Base-by-base conservation (phyloP, 2,888 invertebrate species). In the Coelogynopora nodosa region DNA sequence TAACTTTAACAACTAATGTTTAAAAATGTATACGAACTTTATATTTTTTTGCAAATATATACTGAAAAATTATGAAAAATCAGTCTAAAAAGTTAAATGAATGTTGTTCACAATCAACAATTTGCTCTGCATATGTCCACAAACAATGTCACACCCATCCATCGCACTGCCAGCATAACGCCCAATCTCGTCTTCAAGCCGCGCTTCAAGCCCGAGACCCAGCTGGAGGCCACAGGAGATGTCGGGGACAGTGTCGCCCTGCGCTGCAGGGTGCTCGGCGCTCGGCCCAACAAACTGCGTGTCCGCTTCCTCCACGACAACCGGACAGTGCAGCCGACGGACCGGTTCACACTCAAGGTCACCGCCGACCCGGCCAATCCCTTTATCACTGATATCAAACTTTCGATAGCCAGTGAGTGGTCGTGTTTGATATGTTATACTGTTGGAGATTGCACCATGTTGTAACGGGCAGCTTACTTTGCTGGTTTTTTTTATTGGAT, bases 151-250 rank as follows among this genome's bases (percentile, higher is more conserved):
- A 10, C 49, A 49, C 18, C 5, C 18, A 5, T 49, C 49, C 5
- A 18, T 18, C 49, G 49, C 49, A 5, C 49, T 49, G n/a, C 67
- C 85, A 85, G 85, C 67, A 85, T 85, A 13, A 67, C 85, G 23
- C 85, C 85, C 0, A 67, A 85, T 29, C 28, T 85, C 30, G 10
- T 85, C 0, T 67, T 85, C 18, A 67, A 85, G 74, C 85, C 85
- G 5, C 85, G 85, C 5, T 85, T 85, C 23, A 5, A 74, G 74
- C 2, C 74, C 5, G 74, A 74, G 18, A 74, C 74, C 23, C 23
- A 23, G 5, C 23, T 74, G 23, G 2, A 74, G 27, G 74, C 74
- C 2, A 74, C 74, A 23, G 74, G 74, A 5, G 74, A 74, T 23
- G 74, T 74, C 2, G 74, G 74, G 10, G 74, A 74, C 23, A 23